Percentiles rank a stretch among this genome's conserved stretches.
phyloP scores from a whole-genome alignment of 2,113 vertebrate species.

The Oceanodroma tethys region DNA sequence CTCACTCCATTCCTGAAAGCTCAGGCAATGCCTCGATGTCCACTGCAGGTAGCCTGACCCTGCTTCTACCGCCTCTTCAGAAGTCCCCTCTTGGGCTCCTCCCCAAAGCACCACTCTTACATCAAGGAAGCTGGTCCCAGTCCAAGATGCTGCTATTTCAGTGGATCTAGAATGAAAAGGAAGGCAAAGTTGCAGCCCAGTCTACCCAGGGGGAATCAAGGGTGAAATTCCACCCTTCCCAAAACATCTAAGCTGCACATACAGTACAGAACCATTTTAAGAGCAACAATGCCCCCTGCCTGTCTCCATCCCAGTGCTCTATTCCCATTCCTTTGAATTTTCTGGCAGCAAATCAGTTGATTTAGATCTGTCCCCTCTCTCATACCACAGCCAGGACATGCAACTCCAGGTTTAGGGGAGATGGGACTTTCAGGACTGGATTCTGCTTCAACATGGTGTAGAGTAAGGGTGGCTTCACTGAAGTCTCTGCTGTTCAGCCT shows the following conservation, averaged over 20 bases:
- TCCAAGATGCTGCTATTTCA: background rate
- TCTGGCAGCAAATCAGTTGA: background rate
- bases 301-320: background rate
- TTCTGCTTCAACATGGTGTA: background rate
- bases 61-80: background rate
- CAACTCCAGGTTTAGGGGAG: background rate
- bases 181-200: background rate
- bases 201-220: background rate
- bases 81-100: background rate
- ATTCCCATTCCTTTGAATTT: background rate
- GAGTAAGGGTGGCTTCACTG: background rate
- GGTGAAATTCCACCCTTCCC: background rate
- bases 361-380: background rate
- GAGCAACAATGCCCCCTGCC: conserved; percentile 62
- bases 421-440: background rate
- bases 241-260: background rate
- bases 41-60: background rate
- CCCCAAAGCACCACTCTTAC: background rate
- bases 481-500: background rate
- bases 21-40: background rate
- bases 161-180: background rate
- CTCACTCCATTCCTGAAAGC: background rate
- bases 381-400: background rate
- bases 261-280: conserved; percentile 5
- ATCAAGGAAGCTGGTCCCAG: background rate